Percentiles rank a stretch among this genome's conserved stretches.
Conservation (phyloP, 2,888 invertebrate species). For the Thera britannica region DNA sequence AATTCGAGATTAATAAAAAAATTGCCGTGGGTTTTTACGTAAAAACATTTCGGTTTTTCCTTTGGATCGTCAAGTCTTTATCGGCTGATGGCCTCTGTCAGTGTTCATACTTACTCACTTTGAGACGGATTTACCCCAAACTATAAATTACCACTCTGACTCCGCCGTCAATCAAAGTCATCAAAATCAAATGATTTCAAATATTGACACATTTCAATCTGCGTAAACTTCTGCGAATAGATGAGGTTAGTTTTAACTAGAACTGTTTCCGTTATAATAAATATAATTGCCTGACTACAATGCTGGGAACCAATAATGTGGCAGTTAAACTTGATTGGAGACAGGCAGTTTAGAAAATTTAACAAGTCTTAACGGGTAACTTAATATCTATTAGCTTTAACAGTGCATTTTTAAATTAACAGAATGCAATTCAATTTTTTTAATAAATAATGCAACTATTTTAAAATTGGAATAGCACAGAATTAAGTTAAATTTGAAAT, state of each 20-base stretch:
- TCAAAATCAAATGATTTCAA: constrained; percentile 27
- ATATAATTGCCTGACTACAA: constrained; percentile 25
- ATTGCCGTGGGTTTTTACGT: no score
- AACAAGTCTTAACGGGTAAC: no score
- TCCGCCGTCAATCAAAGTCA: constrained; percentile 26
- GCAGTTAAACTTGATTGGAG: neutral
- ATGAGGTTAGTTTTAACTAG: constrained; percentile 21
- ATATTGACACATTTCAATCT: constrained; percentile 37
- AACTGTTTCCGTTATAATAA: constrained; percentile 20
- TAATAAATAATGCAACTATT: no score
- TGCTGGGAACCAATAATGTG: constrained; percentile 2
- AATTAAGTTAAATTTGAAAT: no score
- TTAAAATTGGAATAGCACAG: no score
- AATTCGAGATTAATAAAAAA: no score
- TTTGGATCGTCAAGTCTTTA: no score
- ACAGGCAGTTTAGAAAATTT: neutral
- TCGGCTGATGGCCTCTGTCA: neutral
- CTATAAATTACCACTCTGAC: constrained; percentile 9
- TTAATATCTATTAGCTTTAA: no score
- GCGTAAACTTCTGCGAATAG: constrained; percentile 25
- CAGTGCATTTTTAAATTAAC: no score
- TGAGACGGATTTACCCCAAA: neutral
- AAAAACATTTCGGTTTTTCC: no score
- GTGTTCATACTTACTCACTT: neutral
- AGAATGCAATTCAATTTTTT: no score